Conservation (phyloP, 2,888 invertebrate species). For the Uropetala carovei region DNA sequence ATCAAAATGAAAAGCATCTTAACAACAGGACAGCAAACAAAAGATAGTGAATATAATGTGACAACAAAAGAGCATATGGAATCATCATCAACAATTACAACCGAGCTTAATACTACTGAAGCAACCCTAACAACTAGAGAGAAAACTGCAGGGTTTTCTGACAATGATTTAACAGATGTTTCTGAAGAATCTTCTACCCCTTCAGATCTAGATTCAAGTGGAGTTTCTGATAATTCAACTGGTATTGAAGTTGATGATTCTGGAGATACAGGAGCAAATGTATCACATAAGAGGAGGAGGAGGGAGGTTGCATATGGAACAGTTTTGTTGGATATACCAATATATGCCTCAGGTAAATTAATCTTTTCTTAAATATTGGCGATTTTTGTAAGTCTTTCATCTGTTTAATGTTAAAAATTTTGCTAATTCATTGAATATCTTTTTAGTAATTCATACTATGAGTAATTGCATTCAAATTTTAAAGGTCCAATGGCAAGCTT, state of each 20-base stretch:
- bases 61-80: too few relatives aligned
- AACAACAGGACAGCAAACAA: too few relatives aligned
- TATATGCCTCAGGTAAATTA: constrained; percentile 8
- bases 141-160: not conserved
- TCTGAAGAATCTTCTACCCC: not conserved
- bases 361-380: not conserved
- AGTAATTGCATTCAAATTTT: not conserved
- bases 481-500: constrained; percentile 1
- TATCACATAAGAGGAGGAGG: not conserved
- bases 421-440: not conserved
- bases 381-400: not conserved
- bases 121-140: not conserved
- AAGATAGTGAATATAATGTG: too few relatives aligned
- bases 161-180: not conserved
- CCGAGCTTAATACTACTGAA: not conserved
- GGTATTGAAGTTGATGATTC: not conserved
- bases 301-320: not conserved
- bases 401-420: not conserved
- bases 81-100: too few relatives aligned
- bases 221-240: not conserved
- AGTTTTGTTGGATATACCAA: not conserved
- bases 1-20: too few relatives aligned
- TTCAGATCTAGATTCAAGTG: not conserved
- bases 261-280: not conserved
- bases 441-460: not conserved